Evolutionary conservation across 2,888 invertebrate species (phyloP).

Genomic region (Rhaphigaster nebulosa): DNA sequence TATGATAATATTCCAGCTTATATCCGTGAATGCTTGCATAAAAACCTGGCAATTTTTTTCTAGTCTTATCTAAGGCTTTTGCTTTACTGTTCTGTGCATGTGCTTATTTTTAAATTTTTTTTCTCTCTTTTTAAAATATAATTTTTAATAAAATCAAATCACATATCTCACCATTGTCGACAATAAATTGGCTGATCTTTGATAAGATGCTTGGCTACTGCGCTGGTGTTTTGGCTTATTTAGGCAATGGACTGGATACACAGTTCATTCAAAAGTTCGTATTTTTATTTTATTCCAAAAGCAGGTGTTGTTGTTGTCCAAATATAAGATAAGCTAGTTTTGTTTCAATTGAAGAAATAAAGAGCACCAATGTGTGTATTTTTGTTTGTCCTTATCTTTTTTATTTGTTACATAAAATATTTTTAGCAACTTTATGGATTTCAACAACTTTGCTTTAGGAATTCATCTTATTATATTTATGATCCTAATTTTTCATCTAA

Average conservation of each 20-base stretch:
- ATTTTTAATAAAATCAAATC: constrained; percentile 51
- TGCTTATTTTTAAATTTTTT: constrained; percentile 52
- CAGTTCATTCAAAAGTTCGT: constrained; percentile 15
- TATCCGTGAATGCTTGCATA: constrained; percentile 52
- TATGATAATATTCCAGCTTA: constrained; percentile 23
- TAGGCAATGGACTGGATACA: constrained; percentile 61
- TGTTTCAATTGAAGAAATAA: not conserved
- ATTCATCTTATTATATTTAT: not conserved
- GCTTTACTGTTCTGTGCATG: constrained; percentile 57
- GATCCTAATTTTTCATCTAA: constrained; percentile 54
- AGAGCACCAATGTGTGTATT: not conserved
- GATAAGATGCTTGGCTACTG: constrained; percentile 64
- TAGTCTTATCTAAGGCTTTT: constrained; percentile 46
- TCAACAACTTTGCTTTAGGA: constrained; percentile 19
- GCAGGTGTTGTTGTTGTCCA: not conserved
- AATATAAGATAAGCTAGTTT: not conserved
- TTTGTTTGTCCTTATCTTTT: not conserved
- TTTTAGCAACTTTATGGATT: not conserved
- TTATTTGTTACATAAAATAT: not conserved
- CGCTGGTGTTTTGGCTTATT: constrained; percentile 64
- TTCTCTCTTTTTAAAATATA: constrained; percentile 27
- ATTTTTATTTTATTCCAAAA: constrained; percentile 50
- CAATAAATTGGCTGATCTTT: constrained; percentile 65
- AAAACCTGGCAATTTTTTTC: constrained; percentile 7
- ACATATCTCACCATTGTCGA: constrained; percentile 53